Conservation (phyloP, 2,888 invertebrate species). For the Noctua fimbriata region DNA sequence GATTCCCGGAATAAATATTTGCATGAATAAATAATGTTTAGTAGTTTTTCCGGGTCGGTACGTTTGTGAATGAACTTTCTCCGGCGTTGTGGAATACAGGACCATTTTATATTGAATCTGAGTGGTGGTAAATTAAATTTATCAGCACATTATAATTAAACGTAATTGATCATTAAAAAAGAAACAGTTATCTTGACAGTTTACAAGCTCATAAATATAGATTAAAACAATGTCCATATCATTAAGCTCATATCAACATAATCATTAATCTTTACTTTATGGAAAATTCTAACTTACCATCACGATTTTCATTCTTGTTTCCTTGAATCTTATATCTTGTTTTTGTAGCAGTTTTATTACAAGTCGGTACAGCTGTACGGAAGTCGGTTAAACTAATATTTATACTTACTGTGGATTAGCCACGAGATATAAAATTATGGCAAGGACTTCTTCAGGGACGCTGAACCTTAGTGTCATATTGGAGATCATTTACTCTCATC, state of each 20-base stretch:
- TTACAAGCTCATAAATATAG: not conserved
- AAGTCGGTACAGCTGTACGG: not conserved
- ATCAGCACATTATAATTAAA: not conserved
- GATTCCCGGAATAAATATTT: not conserved
- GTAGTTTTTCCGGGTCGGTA: not conserved
- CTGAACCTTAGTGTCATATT: not conserved
- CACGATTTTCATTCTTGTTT: slow-evolving; percentile 31
- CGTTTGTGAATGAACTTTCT: not conserved
- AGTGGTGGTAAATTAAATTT: not conserved
- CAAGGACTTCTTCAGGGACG: not conserved
- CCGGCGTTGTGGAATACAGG: not conserved
- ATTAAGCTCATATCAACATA: not conserved
- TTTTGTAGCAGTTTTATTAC: slow-evolving; percentile 11
- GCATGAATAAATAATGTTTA: not conserved
- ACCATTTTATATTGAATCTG: not conserved
- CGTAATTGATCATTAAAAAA: not conserved
- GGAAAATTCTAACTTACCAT: slow-evolving; percentile 32
- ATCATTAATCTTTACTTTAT: slow-evolving; percentile 1
- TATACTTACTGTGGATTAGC: slow-evolving; percentile 2
- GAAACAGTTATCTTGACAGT: not conserved
- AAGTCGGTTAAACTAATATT: slow-evolving; percentile 37
- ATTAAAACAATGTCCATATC: not conserved
- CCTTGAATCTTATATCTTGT: slow-evolving; percentile 21
- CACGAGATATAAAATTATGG: slow-evolving; percentile 2
- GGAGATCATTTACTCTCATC: not conserved